Percentiles rank a stretch among this genome's conserved stretches.
Evolutionary conservation across 2,113 vertebrate genomes (phyloP).

Genomic region (Chionomys nivalis): DNA sequence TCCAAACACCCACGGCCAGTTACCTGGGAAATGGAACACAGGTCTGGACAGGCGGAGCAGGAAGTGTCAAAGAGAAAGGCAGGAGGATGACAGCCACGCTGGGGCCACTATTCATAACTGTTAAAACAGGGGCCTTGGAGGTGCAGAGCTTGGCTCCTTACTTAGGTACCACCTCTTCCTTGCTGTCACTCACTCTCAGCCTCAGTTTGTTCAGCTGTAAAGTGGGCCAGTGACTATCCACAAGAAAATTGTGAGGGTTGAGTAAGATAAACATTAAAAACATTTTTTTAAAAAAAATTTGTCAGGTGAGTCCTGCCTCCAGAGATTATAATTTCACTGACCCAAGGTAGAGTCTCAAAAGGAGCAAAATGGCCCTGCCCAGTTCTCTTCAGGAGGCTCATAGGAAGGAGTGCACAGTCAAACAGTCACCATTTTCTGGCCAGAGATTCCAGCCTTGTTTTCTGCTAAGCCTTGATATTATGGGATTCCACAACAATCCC

Average conservation of each 20-base stretch:
- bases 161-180: not conserved
- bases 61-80: not conserved
- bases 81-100: not conserved
- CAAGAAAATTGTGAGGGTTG: not conserved
- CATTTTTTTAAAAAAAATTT: not conserved
- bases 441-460: not conserved
- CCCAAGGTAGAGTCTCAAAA: not conserved
- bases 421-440: not conserved
- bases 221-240: not conserved
- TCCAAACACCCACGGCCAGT: conserved; percentile 68
- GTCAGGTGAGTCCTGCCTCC: not conserved
- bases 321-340: not conserved
- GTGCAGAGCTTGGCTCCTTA: not conserved
- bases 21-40: conserved; percentile 60
- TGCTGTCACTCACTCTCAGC: not conserved
- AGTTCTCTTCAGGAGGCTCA: not conserved
- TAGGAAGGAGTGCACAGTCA: not conserved
- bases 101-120: not conserved
- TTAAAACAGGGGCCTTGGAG: not conserved
- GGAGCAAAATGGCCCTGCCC: not conserved
- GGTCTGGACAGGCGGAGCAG: not conserved
- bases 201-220: conserved; percentile 31
- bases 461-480: not conserved
- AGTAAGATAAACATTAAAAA: not conserved
- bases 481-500: not conserved